phyloP scores from a whole-genome alignment of 1,140 invertebrate species.

The Drosophila melanica region DNA sequence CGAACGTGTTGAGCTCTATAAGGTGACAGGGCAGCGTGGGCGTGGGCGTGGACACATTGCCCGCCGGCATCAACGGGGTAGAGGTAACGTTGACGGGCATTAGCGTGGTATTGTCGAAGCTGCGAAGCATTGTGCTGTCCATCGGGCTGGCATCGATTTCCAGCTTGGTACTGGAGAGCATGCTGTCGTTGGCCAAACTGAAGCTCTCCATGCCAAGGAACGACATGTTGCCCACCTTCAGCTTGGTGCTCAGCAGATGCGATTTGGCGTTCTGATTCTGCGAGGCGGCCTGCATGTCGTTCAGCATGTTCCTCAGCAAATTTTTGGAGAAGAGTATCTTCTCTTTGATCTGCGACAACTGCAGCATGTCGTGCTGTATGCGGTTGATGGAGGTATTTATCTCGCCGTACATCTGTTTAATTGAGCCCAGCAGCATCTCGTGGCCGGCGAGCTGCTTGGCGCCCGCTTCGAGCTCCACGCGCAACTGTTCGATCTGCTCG shows the following conservation, averaged over 20 bases:
- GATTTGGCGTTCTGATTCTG: conserved; percentile 58
- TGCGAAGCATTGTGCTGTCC: conserved; percentile 47
- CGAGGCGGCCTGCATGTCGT: conserved; percentile 61
- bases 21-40: conserved; percentile 56
- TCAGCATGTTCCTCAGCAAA: conserved; percentile 65
- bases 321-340: conserved; percentile 78
- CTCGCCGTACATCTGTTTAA: conserved; percentile 72
- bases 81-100: conserved; percentile 34
- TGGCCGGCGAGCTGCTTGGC: conserved; percentile 67
- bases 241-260: conserved; percentile 65
- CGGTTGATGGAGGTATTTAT: conserved; percentile 70
- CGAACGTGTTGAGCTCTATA: conserved; percentile 65
- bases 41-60: conserved; percentile 31
- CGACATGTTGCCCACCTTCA: conserved; percentile 71
- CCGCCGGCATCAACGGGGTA: conserved; percentile 10
- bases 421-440: conserved; percentile 66
- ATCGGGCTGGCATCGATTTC: conserved; percentile 64
- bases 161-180: conserved; percentile 76
- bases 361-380: conserved; percentile 75
- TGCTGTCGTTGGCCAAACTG: conserved; percentile 66
- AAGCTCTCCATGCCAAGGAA: conserved; percentile 68
- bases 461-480: conserved; percentile 55
- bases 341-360: conserved; percentile 77
- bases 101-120: conserved; percentile 54
- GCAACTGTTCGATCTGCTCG: conserved; percentile 69